Evolutionary conservation across 2,888 invertebrate species (phyloP), one percentile per base, ranked within the genome.

Genomic region (Muschampia plurimacula): DNA sequence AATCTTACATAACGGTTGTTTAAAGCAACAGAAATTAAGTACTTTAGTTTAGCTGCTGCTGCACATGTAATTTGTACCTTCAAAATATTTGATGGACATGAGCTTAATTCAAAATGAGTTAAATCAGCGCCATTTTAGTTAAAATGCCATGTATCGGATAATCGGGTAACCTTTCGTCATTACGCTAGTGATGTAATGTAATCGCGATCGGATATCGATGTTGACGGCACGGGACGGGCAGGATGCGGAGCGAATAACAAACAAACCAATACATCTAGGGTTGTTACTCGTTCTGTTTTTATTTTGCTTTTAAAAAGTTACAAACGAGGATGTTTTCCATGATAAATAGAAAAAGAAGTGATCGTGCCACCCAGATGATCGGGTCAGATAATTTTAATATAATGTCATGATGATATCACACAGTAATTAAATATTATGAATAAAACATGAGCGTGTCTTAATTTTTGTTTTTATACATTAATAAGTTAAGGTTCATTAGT

Each of bases 101-200:
- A 62, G 60, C 68, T 68, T 68, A 41, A 63, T 39, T 32, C 28
- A 49, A 39, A 39, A 22, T 39, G 39, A 39, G 39, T 39, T 39
- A 46, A 12, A 12, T 46, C 3, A 46, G 46, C 10, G 13, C 13
- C 46, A 4, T 69, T 52, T 52, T 63, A 41, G 49, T 52, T 69
- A 69, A 49, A 69, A 15, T 63, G 63, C 36, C 69, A 28, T 62
- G 63, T 63, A 63, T 69, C 69, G 52, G 52, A 63, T 69, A 69
- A 69, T 69, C 69, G 69, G 63, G 13, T 69, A 52, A 63, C 63
- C 69, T 69, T 69, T 69, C 22, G 22, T 69, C 69, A 60, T 68
- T 68, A 69, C 69, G 15, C 63, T 55, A 64, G 55, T 69, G 69
- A 69, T 69, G 69, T 69, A 69, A 69, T 52, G 41, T 69, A 69